Base-by-base conservation (phyloP, 2,888 invertebrate genomes). In the Agriopis marginaria region DNA sequence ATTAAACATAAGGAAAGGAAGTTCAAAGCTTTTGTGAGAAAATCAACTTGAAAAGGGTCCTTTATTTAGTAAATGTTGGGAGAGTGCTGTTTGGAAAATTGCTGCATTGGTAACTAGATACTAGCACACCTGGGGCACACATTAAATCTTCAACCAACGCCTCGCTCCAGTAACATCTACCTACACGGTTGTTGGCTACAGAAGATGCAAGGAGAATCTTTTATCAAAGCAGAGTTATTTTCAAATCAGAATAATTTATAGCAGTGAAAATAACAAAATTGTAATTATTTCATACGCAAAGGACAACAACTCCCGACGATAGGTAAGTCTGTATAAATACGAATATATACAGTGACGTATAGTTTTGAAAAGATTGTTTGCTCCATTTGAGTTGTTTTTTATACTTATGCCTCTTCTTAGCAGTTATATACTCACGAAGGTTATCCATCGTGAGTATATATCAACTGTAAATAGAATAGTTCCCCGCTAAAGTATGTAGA, bases 71-170 rank as follows among this genome's bases (percentile, higher is more conserved):
- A 61, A 17, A 63, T 55, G 66, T 66, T 42, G 53, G 51, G 50
- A 64, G 60, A 63, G 62, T 66, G 63, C 50, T 66, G 66, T 59
- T 66, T 53, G 49, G 70, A 59, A 66, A 70, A 70, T 70, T 66
- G 70, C 70, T 70, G 70, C 66, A 70, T 66, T 63, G 66, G 68
- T 66, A 67, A 63, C 63, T 64, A 68, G 65, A 66, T 63, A 63
- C 64, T 53, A 62, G 55, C 63, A 63, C 71, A 72, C 71, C 71
- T 72, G 71, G 63, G 68, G 59, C 50, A 55, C 59, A 65, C 71
- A 71, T 71, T 71, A 71, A 66, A 68, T 71, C 71, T 68, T 71
- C 68, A 62, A 65, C 59, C 59, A 71, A 55, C 53, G 67, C 51
- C 53, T 53, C 54, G 54, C 47, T 23, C 50, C 50, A 62, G 65